Evolutionary conservation across 2,888 invertebrate genomes (phyloP).

Genomic region (Melikaiella ostensackeni): DNA sequence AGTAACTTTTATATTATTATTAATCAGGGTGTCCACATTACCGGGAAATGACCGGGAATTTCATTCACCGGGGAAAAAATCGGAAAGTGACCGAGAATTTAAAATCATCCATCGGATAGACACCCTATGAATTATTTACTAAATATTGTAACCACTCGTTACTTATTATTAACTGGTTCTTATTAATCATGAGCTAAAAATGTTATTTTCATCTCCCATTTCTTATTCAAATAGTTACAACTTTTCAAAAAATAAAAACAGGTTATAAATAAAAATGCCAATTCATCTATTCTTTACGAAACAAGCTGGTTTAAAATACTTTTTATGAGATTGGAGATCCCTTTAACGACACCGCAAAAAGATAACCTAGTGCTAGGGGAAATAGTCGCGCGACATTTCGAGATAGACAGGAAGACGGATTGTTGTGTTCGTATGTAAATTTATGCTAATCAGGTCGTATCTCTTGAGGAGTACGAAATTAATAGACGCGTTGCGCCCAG

Average conservation of each 20-base stretch:
- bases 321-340: not conserved
- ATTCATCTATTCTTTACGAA: not conserved
- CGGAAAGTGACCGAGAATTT: no score
- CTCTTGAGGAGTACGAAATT: conserved; percentile 28
- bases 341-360: conserved; percentile 14
- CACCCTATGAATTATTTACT: no score
- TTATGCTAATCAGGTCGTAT: conserved; percentile 22
- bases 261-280: not conserved
- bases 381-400: conserved; percentile 13
- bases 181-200: no score
- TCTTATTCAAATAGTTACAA: not conserved
- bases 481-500: conserved; percentile 27
- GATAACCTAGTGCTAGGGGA: not conserved
- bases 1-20: no score
- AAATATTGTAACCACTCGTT: no score
- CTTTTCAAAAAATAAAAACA: not conserved
- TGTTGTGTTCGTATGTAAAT: conserved; percentile 29
- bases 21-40: no score
- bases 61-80: no score
- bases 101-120: no score
- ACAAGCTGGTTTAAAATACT: not conserved
- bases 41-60: no score
- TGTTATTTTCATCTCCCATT: no score
- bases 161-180: no score
- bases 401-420: conserved; percentile 24